Conservation (phyloP, 2,888 invertebrate species). For the Standfussiana lucernea region DNA sequence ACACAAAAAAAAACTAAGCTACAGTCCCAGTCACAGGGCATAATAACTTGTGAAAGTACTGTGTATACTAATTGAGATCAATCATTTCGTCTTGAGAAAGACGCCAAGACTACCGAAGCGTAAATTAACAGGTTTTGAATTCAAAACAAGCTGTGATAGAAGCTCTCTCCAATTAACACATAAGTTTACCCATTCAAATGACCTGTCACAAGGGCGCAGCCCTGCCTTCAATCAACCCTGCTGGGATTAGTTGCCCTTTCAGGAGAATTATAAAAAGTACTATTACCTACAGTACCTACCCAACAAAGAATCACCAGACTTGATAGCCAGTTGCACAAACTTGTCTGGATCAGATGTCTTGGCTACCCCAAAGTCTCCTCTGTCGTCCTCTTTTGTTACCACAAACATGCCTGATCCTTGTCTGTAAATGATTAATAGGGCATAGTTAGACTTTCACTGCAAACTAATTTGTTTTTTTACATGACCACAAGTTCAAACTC, state of each 20-base stretch:
- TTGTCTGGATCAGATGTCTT: slow-evolving; percentile 95
- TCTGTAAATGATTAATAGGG: slow-evolving; percentile 71
- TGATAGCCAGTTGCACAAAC: slow-evolving; percentile 93
- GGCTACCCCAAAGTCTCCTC: slow-evolving; percentile 90
- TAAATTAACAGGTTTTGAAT: not conserved
- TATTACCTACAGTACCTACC: slow-evolving; percentile 82
- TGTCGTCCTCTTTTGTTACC: slow-evolving; percentile 82
- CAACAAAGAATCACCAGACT: slow-evolving; percentile 93
- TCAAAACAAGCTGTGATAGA: not conserved
- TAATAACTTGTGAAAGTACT: too few relatives aligned
- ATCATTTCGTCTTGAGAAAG: too few relatives aligned
- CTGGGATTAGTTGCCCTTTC: not conserved
- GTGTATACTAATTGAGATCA: too few relatives aligned
- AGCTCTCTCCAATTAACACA: not conserved
- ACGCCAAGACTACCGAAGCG: not conserved
- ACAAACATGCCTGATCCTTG: slow-evolving; percentile 88
- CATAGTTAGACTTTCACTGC: not conserved
- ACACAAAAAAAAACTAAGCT: too few relatives aligned
- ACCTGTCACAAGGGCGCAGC: not conserved
- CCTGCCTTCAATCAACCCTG: not conserved
- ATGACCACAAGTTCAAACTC: not conserved
- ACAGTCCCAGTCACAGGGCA: too few relatives aligned
- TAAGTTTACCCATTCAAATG: not conserved
- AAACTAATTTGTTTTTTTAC: not conserved
- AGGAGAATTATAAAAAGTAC: not conserved